phyloP scores from a whole-genome alignment of 2,888 invertebrate species.

The Dryadula phaetusa region DNA sequence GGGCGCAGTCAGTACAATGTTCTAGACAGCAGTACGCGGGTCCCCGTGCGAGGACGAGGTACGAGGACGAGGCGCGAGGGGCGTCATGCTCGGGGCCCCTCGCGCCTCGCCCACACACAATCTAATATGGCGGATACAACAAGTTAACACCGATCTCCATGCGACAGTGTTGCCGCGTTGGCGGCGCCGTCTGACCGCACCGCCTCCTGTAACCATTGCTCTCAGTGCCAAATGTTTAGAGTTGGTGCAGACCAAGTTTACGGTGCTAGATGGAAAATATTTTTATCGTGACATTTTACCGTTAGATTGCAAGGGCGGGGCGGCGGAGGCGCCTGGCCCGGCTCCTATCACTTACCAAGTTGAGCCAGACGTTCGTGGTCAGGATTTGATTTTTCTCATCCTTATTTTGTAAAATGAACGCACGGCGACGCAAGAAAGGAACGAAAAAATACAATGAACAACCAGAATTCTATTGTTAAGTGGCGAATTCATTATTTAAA shows the following conservation, averaged over 20 bases:
- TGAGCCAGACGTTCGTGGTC: conserved; percentile 98
- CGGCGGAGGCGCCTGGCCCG: conserved; percentile 73
- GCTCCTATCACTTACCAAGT: conserved; percentile 95
- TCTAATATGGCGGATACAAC: conserved; percentile 75
- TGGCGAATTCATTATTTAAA: conserved; percentile 26
- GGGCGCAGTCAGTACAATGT: conserved; percentile 82
- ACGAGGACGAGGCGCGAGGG: conserved; percentile 61
- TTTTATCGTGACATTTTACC: conserved; percentile 45
- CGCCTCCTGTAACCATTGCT: conserved; percentile 68
- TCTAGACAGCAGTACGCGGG: conserved; percentile 75
- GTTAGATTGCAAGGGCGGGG: conserved; percentile 62
- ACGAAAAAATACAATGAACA: conserved; percentile 78
- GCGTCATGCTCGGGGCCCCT: conserved; percentile 62
- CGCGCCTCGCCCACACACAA: conserved; percentile 72
- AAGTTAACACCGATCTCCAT: conserved; percentile 81
- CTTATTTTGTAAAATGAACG: conserved; percentile 89
- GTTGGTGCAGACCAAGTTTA: conserved; percentile 47
- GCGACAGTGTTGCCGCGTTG: conserved; percentile 78
- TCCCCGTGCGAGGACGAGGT: conserved; percentile 61
- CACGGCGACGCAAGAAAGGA: conserved; percentile 83
- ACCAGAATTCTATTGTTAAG: conserved; percentile 44
- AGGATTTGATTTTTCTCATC: conserved; percentile 99
- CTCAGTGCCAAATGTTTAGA: conserved; percentile 40
- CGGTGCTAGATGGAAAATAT: conserved; percentile 50
- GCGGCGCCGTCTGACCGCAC: conserved; percentile 69